Base-by-base conservation (phyloP, 2,113 vertebrate species). In the Myotis lucifugus region DNA sequence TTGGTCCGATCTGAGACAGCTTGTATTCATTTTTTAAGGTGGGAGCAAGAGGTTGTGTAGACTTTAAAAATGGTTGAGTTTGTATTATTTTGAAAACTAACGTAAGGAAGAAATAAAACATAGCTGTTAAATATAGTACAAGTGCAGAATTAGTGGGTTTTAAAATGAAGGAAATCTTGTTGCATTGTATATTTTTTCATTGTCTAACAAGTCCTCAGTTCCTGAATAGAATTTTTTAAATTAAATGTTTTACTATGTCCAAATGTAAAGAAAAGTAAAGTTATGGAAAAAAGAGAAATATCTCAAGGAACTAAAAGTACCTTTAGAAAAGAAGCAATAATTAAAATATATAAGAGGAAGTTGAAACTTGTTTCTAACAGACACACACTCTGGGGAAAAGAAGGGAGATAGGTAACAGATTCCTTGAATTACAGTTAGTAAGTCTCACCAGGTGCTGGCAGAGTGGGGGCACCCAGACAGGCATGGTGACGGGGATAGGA, bases 81-180 rank as follows among this genome's bases (percentile, higher is more conserved):
- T 94, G n/a, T 50, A n/a, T 94, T 88, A 64, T 56, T 96, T 82
- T 93, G 59, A 84, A 85, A 94, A 52, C 32, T 8, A 69, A 48
- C 50, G 61, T 90, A 42, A 78, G 21, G 2, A 23, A 32, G 40
- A 50, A 82, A 59, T 59, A 89, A 67, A 94, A 70, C 56, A 2
- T 82, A 52, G 79, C 11, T 70, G 29, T 85, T 78, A 84, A 54
- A n/a, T 85, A 59, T 59, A 21, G 46, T 91, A 76, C 84, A 76
- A 46, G 32, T 18, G 23, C 29, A 67, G 37, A 70, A 72, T 37
- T 85, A 15, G 40, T 74, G 12, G 29, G 5, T 21, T 77, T 90
- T 96, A 66, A 85, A 92, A 81, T 10, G n/a, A 70, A 74, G 52
- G 54, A 84, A 66, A 40, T 79, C 25, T 40, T 87, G 9, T 40